Evolutionary conservation across 35 echinoderm and acorn worm genomes (phyloP).

Genomic region (Strongylocentrotus purpuratus): DNA sequence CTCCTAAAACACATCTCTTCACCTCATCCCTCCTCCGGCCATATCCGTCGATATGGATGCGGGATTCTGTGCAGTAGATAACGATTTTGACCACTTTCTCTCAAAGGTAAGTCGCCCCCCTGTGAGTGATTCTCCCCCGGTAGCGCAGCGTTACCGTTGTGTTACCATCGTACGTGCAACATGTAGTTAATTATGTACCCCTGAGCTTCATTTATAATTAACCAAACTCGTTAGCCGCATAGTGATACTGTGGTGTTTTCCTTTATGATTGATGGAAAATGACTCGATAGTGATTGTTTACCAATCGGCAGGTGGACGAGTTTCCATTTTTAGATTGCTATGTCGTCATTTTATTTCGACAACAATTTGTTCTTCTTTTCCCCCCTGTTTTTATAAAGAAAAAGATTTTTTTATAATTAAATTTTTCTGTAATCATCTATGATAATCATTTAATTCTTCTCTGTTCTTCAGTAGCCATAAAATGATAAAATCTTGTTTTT

Average conservation of each 20-base stretch:
- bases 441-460: no score
- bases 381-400: not conserved
- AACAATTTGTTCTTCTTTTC: not conserved
- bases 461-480: no score
- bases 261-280: not conserved
- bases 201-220: constrained; percentile 5
- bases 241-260: not conserved
- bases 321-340: not conserved
- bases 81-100: constrained; percentile 53
- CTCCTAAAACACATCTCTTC: not conserved
- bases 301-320: not conserved
- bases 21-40: constrained; percentile 18
- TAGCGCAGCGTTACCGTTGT: not conserved
- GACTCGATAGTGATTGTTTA: not conserved
- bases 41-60: constrained; percentile 48
- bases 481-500: no score
- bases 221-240: not conserved
- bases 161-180: not conserved
- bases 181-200: constrained; percentile 5
- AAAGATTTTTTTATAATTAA: not conserved
- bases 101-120: constrained; percentile 25
- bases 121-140: not conserved
- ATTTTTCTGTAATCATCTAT: not conserved
- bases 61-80: constrained; percentile 47
- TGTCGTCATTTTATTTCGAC: not conserved